Evolutionary conservation across 2,888 invertebrate genomes (phyloP).

Genomic region (Leptarthrus brevirostris): DNA sequence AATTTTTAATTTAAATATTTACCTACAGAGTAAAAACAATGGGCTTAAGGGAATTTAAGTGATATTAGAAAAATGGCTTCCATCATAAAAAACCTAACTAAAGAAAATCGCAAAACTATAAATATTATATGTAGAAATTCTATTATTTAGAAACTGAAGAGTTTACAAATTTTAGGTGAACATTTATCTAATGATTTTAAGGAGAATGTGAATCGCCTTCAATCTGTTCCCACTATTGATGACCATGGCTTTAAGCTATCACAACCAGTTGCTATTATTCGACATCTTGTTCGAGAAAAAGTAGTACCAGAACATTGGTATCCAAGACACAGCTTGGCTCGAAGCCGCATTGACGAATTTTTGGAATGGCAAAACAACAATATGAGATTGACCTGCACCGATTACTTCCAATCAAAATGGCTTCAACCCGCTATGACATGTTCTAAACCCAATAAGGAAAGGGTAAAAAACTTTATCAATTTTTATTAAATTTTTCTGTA

Average conservation of each 20-base stretch:
- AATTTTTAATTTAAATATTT: no score
- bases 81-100: no score
- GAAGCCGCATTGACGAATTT: conserved; percentile 77
- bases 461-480: conserved; percentile 64
- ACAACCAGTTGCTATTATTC: conserved; percentile 77
- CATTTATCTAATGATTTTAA: conserved; percentile 73
- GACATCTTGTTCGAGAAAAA: conserved; percentile 73
- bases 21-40: no score
- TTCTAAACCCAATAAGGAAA: conserved; percentile 65
- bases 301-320: conserved; percentile 75
- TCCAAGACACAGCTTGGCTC: conserved; percentile 71
- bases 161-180: conserved; percentile 74
- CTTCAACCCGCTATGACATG: conserved; percentile 69
- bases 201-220: conserved; percentile 71
- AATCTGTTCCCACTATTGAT: conserved; percentile 75
- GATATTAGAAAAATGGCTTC: no score
- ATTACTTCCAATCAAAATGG: conserved; percentile 72
- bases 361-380: conserved; percentile 80
- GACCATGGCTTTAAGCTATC: conserved; percentile 76
- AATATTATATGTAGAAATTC: no score
- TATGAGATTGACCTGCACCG: conserved; percentile 70
- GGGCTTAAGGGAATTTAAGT: no score
- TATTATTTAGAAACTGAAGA: no score
- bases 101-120: no score
- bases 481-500: no score